Evolutionary conservation across 1,140 invertebrate species (phyloP).

Genomic region (Euglossa dilemma): DNA sequence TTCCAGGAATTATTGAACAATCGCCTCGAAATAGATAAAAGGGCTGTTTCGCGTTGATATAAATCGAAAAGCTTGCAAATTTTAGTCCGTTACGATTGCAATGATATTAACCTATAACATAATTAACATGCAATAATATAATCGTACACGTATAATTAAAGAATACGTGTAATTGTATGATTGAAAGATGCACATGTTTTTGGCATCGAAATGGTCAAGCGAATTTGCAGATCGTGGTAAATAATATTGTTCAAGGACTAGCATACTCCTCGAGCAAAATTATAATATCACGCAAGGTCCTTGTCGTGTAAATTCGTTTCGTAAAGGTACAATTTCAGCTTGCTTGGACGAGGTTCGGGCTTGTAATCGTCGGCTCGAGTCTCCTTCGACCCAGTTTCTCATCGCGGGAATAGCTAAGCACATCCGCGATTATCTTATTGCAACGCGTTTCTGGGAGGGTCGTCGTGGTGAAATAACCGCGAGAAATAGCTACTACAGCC

Average conservation of each 20-base stretch:
- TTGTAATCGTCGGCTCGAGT: slow-evolving; percentile 10
- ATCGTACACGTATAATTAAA: no score
- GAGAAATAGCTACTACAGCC: slow-evolving; percentile 55
- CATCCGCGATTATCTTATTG: slow-evolving; percentile 64
- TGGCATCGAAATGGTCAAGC: slow-evolving; percentile 2
- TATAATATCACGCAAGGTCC: slow-evolving; percentile 31
- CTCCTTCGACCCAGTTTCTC: slow-evolving; percentile 64
- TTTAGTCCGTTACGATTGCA: no score
- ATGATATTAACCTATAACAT: no score
- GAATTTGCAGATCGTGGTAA: slow-evolving; percentile 29
- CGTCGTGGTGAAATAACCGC: slow-evolving; percentile 54
- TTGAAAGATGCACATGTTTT: neutral
- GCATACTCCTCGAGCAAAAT: neutral
- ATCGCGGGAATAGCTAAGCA: slow-evolving; percentile 68
- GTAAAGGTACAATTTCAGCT: slow-evolving; percentile 15
- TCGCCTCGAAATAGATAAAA: neutral
- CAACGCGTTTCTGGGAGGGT: slow-evolving; percentile 42
- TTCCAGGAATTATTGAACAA: neutral
- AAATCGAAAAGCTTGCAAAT: no score
- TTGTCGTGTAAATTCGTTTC: slow-evolving; percentile 11
- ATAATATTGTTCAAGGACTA: slow-evolving; percentile 36
- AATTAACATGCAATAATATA: no score
- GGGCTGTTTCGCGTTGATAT: no score
- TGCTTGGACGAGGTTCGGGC: slow-evolving; percentile 17
- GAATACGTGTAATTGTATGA: no score